Conservation (phyloP, 2,113 vertebrate species). For the Ginglymostoma cirratum region DNA sequence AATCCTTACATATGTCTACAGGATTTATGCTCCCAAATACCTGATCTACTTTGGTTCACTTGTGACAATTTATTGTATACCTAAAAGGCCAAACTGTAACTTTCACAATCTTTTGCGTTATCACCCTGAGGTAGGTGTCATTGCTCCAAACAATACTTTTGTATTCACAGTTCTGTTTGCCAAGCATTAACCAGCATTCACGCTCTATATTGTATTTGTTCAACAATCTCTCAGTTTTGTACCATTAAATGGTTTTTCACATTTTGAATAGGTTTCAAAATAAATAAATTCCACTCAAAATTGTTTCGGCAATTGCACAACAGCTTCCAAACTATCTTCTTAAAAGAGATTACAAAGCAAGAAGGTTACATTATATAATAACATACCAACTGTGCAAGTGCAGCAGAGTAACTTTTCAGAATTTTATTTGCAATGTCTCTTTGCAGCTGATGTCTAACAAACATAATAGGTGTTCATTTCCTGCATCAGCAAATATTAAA, state of each 20-base stretch:
- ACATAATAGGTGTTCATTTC: not conserved
- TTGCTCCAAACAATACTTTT: not conserved
- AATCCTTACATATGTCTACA: not conserved
- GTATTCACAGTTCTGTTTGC: not conserved
- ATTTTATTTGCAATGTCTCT: too few species aligned
- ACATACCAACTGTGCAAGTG: too few species aligned
- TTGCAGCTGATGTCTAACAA: not conserved
- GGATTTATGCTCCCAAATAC: not conserved
- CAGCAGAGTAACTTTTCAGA: too few species aligned
- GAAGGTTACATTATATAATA: too few species aligned
- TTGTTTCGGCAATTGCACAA: too few species aligned
- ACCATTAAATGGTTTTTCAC: not conserved
- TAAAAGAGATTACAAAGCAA: too few species aligned
- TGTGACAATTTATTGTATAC: not conserved
- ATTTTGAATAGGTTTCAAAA: not conserved
- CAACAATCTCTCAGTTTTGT: not conserved
- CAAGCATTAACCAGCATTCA: not conserved
- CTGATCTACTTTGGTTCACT: not conserved
- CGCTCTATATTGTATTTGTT: not conserved
- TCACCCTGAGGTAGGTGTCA: not conserved
- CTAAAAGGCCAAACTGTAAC: not conserved
- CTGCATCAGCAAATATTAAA: not conserved
- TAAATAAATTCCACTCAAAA: too few species aligned
- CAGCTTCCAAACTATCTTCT: too few species aligned
- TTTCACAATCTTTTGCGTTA: not conserved